Conservation (phyloP, 2,113 vertebrate species). For the Orycteropus afer region DNA sequence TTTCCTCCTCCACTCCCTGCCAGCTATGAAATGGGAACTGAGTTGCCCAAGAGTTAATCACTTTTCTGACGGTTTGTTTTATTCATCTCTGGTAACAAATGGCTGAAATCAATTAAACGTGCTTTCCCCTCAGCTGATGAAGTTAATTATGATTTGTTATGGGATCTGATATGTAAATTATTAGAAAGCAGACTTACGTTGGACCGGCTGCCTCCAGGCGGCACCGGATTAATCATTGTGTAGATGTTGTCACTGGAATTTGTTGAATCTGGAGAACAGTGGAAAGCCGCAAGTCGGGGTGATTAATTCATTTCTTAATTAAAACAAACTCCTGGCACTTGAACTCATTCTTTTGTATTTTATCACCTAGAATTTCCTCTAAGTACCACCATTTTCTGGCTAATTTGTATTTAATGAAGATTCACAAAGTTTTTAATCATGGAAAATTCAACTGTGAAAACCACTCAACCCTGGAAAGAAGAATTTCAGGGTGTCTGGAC, state of each 20-base stretch:
- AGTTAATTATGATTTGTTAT: slow-evolving; percentile 92
- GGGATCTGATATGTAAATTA: slow-evolving; percentile 90
- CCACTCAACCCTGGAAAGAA: slow-evolving; percentile 72
- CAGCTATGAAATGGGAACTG: slow-evolving; percentile 75
- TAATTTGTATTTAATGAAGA: slow-evolving; percentile 92
- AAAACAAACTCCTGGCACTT: slow-evolving; percentile 91
- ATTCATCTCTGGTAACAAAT: slow-evolving; percentile 89
- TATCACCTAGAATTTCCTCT: slow-evolving; percentile 89
- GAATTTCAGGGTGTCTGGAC: slow-evolving; percentile 44
- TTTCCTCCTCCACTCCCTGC: neutral
- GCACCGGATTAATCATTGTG: slow-evolving; percentile 99
- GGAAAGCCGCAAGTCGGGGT: slow-evolving; percentile 84
- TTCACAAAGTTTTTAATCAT: slow-evolving; percentile 91
- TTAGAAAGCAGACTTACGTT: slow-evolving; percentile 93
- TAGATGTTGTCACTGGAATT: slow-evolving; percentile 99
- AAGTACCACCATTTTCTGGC: slow-evolving; percentile 89
- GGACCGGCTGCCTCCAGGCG: slow-evolving; percentile 95
- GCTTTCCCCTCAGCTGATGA: slow-evolving; percentile 89
- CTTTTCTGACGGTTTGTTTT: slow-evolving; percentile 88
- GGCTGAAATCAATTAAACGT: slow-evolving; percentile 90
- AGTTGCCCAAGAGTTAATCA: slow-evolving; percentile 84
- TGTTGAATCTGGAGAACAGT: slow-evolving; percentile 95
- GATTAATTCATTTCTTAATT: slow-evolving; percentile 92
- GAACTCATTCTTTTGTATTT: slow-evolving; percentile 91
- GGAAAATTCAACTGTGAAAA: slow-evolving; percentile 87